Conservation (phyloP, 2,888 invertebrate species). For the Acanthosepion esculentum region DNA sequence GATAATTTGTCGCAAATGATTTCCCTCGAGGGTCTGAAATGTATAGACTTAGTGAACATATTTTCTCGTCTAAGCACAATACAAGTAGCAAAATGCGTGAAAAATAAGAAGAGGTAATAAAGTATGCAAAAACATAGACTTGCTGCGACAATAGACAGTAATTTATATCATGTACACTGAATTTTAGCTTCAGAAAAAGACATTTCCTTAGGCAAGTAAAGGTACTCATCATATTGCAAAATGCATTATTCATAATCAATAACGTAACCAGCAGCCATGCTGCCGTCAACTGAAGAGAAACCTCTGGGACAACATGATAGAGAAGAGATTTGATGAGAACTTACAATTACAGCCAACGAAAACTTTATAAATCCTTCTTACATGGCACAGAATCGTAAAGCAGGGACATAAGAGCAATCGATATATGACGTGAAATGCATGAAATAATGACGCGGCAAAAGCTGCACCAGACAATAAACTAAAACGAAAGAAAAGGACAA, state of each 20-base stretch:
- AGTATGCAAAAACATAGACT: not conserved
- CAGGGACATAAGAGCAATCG: not conserved
- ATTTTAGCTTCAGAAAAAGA: not conserved
- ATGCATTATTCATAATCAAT: conserved; percentile 33
- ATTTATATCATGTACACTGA: not conserved
- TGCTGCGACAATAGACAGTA: not conserved
- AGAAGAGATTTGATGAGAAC: not conserved
- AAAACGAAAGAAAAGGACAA: not conserved
- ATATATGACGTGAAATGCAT: not conserved
- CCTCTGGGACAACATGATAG: not conserved
- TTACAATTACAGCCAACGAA: not conserved
- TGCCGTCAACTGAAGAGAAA: not conserved
- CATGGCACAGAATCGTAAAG: not conserved
- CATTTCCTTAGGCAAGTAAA: conserved; percentile 7
- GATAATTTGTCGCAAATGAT: too few relatives aligned
- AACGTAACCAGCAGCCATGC: not conserved
- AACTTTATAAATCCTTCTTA: not conserved
- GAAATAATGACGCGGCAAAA: not conserved
- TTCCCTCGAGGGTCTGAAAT: not conserved
- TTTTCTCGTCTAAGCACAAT: not conserved
- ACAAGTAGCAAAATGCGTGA: not conserved
- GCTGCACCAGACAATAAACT: not conserved
- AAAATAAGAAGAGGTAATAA: too few relatives aligned
- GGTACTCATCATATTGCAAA: not conserved
- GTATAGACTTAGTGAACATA: not conserved